Base-by-base conservation (phyloP, 2,888 invertebrate species). In the Diaperis boleti region DNA sequence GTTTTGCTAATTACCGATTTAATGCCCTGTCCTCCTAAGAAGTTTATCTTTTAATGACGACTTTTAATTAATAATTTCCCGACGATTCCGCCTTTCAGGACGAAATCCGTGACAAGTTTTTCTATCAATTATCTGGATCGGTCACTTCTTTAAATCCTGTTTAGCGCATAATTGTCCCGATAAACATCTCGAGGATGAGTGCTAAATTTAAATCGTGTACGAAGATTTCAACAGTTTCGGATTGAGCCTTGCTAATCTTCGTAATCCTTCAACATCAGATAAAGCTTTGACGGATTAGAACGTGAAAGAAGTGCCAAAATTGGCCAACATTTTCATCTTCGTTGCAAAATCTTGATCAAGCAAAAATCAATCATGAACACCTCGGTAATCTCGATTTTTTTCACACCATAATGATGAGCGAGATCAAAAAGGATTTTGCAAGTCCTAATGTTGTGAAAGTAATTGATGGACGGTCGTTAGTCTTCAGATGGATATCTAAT, bases 391-490 rank as follows among this genome's bases (percentile, higher is more conserved):
- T 42, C 15, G 4, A 7, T 39, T 42, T 42, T 39, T 39, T 15
- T 3, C 17, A 6, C 31, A 31, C 15, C 29, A 47, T 29, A 47
- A 47, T 47, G 59, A 59, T 35, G 57, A 31, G 33, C 45, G 29
- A 55, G 44, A 55, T 55, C 26, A 47, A 14, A 33, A 11, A 13
- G 22, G 49, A 59, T 59, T 45, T 35, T 49, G 59, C 37, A 49
- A 62, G 33, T 44, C 42, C 41, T 11, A 37, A 41, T 37, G 52
- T 59, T 59, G 63, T 44, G 63, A 63, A 59, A 63, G 63, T 59
- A 59, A 59, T 31, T 59, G 59, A 63, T 52, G 63, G 44, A 39
- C 39, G 35, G 52, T 59, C 47, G 37, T 63, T 63, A 63, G 57
- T 20, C 26, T 22, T 35, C 15, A 33, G 20, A 47, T 62, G 45